Evolutionary conservation across 1,140 invertebrate species (phyloP), one percentile per base, ranked within the genome.

Genomic region (Phthorimaea operculella): DNA sequence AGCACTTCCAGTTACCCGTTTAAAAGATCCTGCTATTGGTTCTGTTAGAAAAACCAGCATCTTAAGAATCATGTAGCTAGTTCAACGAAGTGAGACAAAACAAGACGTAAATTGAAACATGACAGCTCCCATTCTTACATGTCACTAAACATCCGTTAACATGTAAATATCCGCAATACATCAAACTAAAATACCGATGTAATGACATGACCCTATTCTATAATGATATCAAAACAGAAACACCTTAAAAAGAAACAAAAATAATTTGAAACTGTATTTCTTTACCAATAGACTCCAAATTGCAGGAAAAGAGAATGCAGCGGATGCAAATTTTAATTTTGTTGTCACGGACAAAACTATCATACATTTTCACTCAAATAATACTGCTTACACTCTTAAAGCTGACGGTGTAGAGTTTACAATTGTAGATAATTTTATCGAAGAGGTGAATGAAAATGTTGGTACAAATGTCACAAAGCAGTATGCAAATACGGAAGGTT

Each of bases 401-500:
- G 44, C 12, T 15, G n/a, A 15, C 7, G 12, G 15, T 15, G 9
- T 47, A 15, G 44, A 9, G 16, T 15, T 17, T n/a, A 47, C 7
- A 47, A 47, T 14, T 17, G 14, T 1, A 16, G 3, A 9, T 14
- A 17, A 17, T 16, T 16, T 14, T 15, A 4, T 16, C 4, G 44
- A 15, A 15, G 16, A 47, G 16, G 44, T 51, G 59, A 50, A 45
- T 18, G 45, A 0, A 16, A n/a, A 15, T 18, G 28, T 16, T 53
- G 34, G 36, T 33, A 15, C n/a, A n/a, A n/a, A 3, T 45, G 39
- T 49, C 33, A 65, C 60, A 63, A 62, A 62, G 58, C 44, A 15
- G 51, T 59, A 68, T 68, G 66, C 60, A 68, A 68, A 65, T 65
- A 59, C 47, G 59, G 62, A 59, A 64, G 62, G 58, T 68, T 68